These are phyloP conservation scores for Sterrhoptilus dennistouni DNA, from an alignment of 2,113 vertebrate species.

Conservation along the genomic window DNA sequence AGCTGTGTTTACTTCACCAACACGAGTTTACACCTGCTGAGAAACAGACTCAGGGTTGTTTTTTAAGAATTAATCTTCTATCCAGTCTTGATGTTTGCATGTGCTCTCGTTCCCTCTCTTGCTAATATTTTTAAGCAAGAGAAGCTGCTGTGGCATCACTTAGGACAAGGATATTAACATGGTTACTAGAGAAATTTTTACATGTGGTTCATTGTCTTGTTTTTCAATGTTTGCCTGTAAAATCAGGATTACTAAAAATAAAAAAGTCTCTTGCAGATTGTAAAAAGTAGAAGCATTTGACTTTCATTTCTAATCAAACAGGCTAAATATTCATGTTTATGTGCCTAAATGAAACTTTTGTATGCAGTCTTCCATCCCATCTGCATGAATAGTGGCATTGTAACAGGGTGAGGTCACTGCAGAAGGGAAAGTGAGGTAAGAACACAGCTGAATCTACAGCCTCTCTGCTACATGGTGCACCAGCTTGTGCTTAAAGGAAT, in stretches of 20 bases:
- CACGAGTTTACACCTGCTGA: neutral
- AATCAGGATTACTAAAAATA: neutral
- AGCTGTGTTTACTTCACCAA: neutral
- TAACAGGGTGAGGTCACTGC: slow-evolving; percentile 91
- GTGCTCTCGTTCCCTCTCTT: neutral
- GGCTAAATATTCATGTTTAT: slow-evolving; percentile 83
- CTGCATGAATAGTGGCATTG: slow-evolving; percentile 97
- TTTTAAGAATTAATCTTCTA: neutral
- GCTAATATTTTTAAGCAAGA: neutral
- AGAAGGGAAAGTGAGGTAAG: slow-evolving; percentile 91
- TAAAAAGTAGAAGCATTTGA: slow-evolving; percentile 62
- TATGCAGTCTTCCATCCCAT: slow-evolving; percentile 81
- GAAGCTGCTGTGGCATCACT: neutral
- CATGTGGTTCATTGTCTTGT: neutral
- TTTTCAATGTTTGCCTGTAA: slow-evolving; percentile 33
- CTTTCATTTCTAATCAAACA: slow-evolving; percentile 79
- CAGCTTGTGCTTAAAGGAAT: slow-evolving; percentile 76
- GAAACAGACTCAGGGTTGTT: neutral
- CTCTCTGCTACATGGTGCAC: slow-evolving; percentile 70
- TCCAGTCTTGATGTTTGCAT: neutral
- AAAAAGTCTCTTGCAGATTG: neutral
- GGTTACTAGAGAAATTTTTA: neutral
- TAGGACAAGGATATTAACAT: neutral
- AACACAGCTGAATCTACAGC: slow-evolving; percentile 91
- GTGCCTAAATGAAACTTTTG: slow-evolving; percentile 90